Base-by-base conservation (phyloP, 2,797 vertebrate genomes). In the Clarias pachynema region DNA sequence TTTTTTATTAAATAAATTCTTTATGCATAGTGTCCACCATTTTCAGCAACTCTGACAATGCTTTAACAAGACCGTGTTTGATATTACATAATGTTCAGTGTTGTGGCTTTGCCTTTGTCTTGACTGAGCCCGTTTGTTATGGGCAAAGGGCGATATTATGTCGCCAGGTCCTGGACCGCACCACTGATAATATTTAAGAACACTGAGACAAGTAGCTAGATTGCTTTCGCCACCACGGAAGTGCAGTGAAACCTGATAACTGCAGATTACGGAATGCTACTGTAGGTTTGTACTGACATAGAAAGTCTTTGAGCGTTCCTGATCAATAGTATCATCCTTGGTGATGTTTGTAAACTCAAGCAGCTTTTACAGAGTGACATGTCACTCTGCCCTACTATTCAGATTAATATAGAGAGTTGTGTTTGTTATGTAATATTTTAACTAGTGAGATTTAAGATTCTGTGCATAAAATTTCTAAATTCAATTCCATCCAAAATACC, bases 71-170 rank as follows among this genome's bases (percentile, higher is more conserved):
- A 40, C 9, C 24, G 3, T 72, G 24, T 16, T 44, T 34, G n/a
- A n/a, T n/a, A n/a, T n/a, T 81, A 40, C 26, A 57, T 60, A 10
- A 40, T 14, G 24, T 81, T 79, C 34, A 66, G 24, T 75, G 49
- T 57, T 83, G 56, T 80, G 69, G 40, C 59, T 62, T 40, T 31
- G 40, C 18, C 68, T 80, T 86, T 86, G 80, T 89, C 86, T 79
- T 53, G 63, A 78, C 44, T 60, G 22, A 81, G 59, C 40, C 31
- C 20, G 66, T 12, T 70, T 89, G 63, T 89, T 89, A 83, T 86
- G 86, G 80, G 87, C 63, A 84, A 81, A 59, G 14, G 20, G 24
- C 56, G 81, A 84, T 89, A 79, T 85, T 85, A 70, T 89, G 88
- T 89, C 82, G 85, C 81, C 88, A 68, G 49, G 29, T 83, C 69